A percentile compares a stretch with the other conserved stretches of the same genome.
Evolutionary conservation across 2,888 invertebrate genomes (phyloP).

Genomic region (Apamea crenata): DNA sequence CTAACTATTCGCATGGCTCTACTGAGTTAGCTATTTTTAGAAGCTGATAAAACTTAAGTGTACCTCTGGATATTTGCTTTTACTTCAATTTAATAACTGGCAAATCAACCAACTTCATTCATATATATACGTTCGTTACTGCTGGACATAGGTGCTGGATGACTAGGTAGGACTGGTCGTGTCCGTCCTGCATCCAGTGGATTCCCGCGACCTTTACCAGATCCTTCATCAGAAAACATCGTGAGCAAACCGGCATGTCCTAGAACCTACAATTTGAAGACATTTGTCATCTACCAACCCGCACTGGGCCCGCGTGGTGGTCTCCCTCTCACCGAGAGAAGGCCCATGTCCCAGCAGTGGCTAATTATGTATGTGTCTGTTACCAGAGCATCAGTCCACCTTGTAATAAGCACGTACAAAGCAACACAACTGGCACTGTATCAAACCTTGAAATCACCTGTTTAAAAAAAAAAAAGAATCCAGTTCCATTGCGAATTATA

Average conservation of each 20-base stretch:
- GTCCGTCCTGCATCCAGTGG: neutral
- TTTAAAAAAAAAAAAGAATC: conserved; percentile 30
- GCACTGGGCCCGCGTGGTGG: too few species aligned
- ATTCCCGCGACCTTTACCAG: neutral
- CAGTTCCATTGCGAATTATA: conserved; percentile 47
- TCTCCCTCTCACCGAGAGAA: too few species aligned
- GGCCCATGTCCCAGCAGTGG: too few species aligned
- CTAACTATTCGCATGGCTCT: conserved; percentile 45
- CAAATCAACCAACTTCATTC: neutral
- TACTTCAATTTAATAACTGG: neutral
- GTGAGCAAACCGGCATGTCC: too few species aligned
- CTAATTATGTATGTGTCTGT: neutral
- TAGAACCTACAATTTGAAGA: too few species aligned
- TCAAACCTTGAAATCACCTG: neutral
- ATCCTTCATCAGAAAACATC: too few species aligned
- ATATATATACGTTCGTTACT: neutral
- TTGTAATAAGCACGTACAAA: neutral
- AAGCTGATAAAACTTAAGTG: conserved; percentile 16
- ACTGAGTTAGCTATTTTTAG: conserved; percentile 42
- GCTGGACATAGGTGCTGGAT: neutral
- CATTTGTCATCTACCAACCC: too few species aligned
- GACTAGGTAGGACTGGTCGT: neutral
- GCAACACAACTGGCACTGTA: neutral
- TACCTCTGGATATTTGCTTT: neutral
- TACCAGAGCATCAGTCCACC: neutral